phyloP scores from a whole-genome alignment of 1,140 invertebrate genomes.

The Micrasema minimum region DNA sequence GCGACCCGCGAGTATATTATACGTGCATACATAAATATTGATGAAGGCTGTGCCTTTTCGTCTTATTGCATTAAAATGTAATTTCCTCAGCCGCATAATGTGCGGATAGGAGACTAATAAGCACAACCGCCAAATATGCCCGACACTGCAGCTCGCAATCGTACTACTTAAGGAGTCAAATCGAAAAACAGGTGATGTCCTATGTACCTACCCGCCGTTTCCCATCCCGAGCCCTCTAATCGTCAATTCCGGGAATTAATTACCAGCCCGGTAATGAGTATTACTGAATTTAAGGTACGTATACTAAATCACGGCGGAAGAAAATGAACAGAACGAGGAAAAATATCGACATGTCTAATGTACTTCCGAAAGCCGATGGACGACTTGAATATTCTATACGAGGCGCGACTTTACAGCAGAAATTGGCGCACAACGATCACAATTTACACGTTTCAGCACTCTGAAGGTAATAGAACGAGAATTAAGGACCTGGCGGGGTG shows the following conservation, averaged over 20 bases:
- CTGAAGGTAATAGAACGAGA: background rate
- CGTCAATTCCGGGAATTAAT: constrained; percentile 5
- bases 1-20: constrained; percentile 4
- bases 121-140: background rate
- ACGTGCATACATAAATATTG: constrained; percentile 3
- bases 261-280: background rate
- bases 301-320: background rate
- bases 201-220: constrained; percentile 13
- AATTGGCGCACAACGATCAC: constrained; percentile 24
- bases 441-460: constrained; percentile 1
- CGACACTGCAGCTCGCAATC: background rate
- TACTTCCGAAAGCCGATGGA: constrained; percentile 30
- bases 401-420: constrained; percentile 17
- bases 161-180: background rate
- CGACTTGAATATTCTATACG: constrained; percentile 28
- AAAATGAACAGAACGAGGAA: background rate
- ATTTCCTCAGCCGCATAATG: background rate
- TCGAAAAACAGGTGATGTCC: constrained; percentile 8
- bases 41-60: constrained; percentile 2
- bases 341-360: constrained; percentile 24
- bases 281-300: background rate
- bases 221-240: background rate
- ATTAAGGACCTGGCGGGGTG: constrained; percentile 42
- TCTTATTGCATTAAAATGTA: constrained; percentile 7
- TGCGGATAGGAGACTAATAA: background rate